Evolutionary conservation across 1,140 invertebrate genomes (phyloP), one percentile per base, ranked within the genome.

Genomic region (Stegodyphus dumicola): DNA sequence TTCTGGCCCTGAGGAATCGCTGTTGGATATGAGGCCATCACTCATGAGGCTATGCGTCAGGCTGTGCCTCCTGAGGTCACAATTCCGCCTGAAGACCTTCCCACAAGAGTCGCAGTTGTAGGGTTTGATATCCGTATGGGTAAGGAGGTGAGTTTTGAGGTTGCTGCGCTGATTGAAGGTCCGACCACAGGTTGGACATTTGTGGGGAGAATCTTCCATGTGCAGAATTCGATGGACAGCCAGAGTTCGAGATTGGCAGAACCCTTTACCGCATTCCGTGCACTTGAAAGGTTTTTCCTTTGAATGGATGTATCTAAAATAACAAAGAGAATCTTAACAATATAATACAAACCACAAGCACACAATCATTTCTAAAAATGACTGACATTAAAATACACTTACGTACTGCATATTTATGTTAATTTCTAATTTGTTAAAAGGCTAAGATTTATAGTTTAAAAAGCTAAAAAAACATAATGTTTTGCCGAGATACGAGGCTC

Each of bases 231-330:
- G 96, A 91, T 99, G 97, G 0, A 98, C 96, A 5, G 97, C 96
- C 87, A 99, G 91, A 1, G 98, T 99, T 78, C 97, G 92, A 1
- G 95, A 96, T 90, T 99, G 98, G 90, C 98, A 99, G 91, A 99
- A 99, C 0, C 97, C 97, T 90, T 99, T 99, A 56, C 97, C 96
- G 90, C 97, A 99, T 89, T 98, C 96, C 4, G 93, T 92, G 90
- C 97, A 99, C 90, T 98, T 98, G 92, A 98, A 99, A 2, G 97
- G 97, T 90, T 99, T 99, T 90, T 98, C 97, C 91, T 98, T 99
- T 64, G 95, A 96, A 91, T 99, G 97, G 81, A 98, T 99, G 91
- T 98, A 98, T 92, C 96, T 98, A 53, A 78, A 17, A 11, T 15
- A 67, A 60, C 0, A 64, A 60, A 33, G 2, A 17, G 6, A 33